Percentiles rank a stretch among this genome's conserved stretches.
Evolutionary conservation across 2,888 invertebrate species (phyloP).

Genomic region (Sthenelais limicola): DNA sequence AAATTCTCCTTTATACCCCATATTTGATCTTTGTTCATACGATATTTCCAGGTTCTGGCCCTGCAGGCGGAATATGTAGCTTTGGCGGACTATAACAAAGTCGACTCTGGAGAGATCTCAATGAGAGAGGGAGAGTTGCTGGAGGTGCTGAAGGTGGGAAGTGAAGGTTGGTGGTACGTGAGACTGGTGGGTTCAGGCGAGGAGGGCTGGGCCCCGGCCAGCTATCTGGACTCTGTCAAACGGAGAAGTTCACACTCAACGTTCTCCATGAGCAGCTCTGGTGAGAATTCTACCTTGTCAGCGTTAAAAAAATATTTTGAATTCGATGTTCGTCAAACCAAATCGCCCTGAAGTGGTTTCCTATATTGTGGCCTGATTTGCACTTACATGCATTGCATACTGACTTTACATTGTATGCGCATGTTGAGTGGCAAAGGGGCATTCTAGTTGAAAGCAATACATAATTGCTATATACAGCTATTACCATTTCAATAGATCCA

Average conservation of each 20-base stretch:
- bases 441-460: too few species aligned
- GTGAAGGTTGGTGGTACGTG: slow-evolving; percentile 98
- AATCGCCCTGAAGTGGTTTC: background rate
- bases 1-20: too few species aligned
- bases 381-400: background rate
- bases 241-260: slow-evolving; percentile 47
- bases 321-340: too few species aligned
- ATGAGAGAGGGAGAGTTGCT: slow-evolving; percentile 92
- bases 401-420: background rate
- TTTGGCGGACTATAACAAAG: slow-evolving; percentile 92
- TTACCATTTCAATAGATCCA: too few species aligned
- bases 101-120: slow-evolving; percentile 91
- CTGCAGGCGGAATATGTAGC: slow-evolving; percentile 76
- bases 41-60: slow-evolving; percentile 11
- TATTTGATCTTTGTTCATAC: too few species aligned
- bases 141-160: slow-evolving; percentile 91
- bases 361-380: background rate
- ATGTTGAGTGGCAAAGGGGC: too few species aligned
- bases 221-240: slow-evolving; percentile 75
- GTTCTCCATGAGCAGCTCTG: slow-evolving; percentile 42
- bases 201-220: slow-evolving; percentile 93
- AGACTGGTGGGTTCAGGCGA: slow-evolving; percentile 78
- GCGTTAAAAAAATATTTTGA: background rate
- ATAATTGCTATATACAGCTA: too few species aligned
- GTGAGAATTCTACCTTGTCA: slow-evolving; percentile 28